A percentile compares a stretch with the other conserved stretches of the same genome.
Evolutionary conservation across 2,113 vertebrate species (phyloP).

Genomic region (Brachirus orientalis): DNA sequence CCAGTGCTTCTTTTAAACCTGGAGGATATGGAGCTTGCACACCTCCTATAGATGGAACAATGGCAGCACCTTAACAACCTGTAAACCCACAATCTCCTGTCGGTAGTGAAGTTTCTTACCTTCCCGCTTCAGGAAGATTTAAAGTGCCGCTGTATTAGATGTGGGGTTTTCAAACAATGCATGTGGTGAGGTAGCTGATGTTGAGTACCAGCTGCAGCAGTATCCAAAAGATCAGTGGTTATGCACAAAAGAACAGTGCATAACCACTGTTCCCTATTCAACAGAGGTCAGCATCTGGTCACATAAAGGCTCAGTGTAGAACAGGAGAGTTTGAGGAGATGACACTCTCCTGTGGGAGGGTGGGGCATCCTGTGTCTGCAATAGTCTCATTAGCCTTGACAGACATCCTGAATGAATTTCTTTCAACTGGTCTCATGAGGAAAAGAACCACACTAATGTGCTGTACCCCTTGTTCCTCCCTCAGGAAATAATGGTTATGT

Average conservation of each 20-base stretch:
- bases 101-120: background rate
- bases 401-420: background rate
- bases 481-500: background rate
- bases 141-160: background rate
- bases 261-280: background rate
- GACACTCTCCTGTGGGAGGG: background rate
- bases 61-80: too few species aligned
- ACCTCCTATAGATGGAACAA: too few species aligned
- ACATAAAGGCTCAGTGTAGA: background rate
- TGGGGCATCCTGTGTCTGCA: background rate
- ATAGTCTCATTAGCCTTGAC: background rate
- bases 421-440: background rate
- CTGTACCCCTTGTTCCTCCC: too few species aligned
- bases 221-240: background rate
- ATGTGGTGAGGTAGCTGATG: background rate
- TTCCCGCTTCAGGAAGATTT: background rate
- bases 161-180: background rate
- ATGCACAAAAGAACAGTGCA: too few species aligned
- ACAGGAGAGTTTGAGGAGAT: background rate
- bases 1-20: background rate
- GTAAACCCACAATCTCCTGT: background rate
- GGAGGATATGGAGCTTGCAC: too few species aligned
- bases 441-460: background rate
- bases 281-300: background rate
- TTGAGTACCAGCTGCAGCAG: too few species aligned